Evolutionary conservation across 2,797 vertebrate genomes (phyloP).

Genomic region (Phalanger gymnotis): DNA sequence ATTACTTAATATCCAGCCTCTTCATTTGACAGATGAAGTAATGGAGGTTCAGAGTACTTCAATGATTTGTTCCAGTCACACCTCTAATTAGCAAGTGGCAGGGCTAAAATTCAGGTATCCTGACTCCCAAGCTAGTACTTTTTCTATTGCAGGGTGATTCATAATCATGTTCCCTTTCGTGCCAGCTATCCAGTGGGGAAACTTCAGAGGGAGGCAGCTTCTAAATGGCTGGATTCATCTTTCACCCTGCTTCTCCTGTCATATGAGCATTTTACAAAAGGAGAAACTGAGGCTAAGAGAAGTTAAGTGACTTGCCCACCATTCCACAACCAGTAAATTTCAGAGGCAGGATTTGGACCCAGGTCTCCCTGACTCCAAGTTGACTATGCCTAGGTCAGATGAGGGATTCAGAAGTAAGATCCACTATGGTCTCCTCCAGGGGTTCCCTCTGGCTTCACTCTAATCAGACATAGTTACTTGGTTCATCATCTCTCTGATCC

Average conservation of each 20-base stretch:
- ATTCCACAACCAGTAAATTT: background rate
- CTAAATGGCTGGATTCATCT: background rate
- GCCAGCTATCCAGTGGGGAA: background rate
- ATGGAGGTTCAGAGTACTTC: background rate
- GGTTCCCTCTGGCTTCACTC: background rate
- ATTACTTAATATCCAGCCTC: background rate
- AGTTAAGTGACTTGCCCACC: background rate
- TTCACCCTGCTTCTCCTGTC: background rate
- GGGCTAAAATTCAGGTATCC: background rate
- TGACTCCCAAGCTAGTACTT: background rate
- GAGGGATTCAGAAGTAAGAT: background rate
- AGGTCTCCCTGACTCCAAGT: background rate
- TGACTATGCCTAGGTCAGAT: background rate
- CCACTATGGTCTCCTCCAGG: background rate
- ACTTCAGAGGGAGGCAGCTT: background rate
- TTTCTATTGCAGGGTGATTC: background rate
- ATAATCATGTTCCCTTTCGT: constrained; percentile 44
- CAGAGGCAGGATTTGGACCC: background rate
- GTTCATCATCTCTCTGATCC: background rate
- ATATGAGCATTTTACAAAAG: background rate
- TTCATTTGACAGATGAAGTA: background rate
- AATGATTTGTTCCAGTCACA: background rate
- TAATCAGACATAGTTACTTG: background rate
- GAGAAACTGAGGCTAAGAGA: background rate
- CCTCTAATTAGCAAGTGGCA: background rate